A percentile compares a stretch with the other conserved stretches of the same genome.
Conservation (phyloP, 2,888 invertebrate genomes). For the Chrysolina oricalcia region DNA sequence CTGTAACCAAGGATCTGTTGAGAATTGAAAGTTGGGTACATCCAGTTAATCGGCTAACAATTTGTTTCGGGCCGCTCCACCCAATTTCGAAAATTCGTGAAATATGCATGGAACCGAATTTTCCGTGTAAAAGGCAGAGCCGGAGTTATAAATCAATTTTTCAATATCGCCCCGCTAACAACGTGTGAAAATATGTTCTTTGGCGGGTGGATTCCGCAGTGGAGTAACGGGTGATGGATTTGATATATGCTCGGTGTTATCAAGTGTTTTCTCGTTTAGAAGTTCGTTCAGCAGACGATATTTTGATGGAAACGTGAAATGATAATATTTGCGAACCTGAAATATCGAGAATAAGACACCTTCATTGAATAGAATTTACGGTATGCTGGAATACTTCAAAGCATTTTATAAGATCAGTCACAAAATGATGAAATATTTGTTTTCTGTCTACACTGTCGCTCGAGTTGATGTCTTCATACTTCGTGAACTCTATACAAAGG, state of each 20-base stretch:
- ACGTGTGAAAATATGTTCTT: slow-evolving; percentile 59
- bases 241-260: slow-evolving; percentile 14
- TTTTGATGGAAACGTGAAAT: neutral
- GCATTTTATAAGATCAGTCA: neutral
- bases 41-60: slow-evolving; percentile 51
- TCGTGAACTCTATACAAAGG: neutral
- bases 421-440: neutral
- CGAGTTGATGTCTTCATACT: neutral
- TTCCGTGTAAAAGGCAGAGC: slow-evolving; percentile 55
- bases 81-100: slow-evolving; percentile 57
- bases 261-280: slow-evolving; percentile 15
- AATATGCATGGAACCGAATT: slow-evolving; percentile 63
- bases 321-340: too few relatives aligned
- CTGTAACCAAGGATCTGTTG: too few relatives aligned
- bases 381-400: neutral
- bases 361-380: too few relatives aligned
- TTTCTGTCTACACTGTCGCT: neutral
- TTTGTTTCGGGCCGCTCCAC: slow-evolving; percentile 42
- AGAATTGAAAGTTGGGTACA: too few relatives aligned
- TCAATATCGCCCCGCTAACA: slow-evolving; percentile 59
- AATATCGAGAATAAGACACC: too few relatives aligned
- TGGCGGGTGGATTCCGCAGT: slow-evolving; percentile 39
- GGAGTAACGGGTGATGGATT: slow-evolving; percentile 18
- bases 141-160: slow-evolving; percentile 59
- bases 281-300: neutral